These are phyloP conservation scores for Monochamus saltuarius DNA, from an alignment of 1,140 invertebrate genomes.

Conservation along the genomic window DNA sequence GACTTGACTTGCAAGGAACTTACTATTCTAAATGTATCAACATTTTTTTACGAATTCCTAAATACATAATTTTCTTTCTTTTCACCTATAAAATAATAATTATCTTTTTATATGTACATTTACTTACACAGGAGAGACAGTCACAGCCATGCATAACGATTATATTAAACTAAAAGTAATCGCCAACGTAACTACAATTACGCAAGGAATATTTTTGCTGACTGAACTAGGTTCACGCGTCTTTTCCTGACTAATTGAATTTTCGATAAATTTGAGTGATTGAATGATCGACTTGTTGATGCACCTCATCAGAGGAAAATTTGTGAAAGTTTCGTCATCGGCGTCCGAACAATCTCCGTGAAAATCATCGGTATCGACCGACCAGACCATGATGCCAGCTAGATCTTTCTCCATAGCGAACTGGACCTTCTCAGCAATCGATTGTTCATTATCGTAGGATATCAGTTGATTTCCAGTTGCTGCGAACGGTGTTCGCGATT, in stretches of 20 bases:
- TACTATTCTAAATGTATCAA: too few species aligned
- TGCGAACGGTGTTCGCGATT: conserved; percentile 61
- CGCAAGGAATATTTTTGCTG: neutral
- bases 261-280: conserved; percentile 58
- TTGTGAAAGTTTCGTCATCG: conserved; percentile 53
- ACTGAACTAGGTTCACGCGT: neutral
- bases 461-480: conserved; percentile 60
- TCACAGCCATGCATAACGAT: too few species aligned
- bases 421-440: conserved; percentile 65
- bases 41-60: too few species aligned
- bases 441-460: conserved; percentile 64
- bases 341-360: conserved; percentile 61
- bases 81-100: too few species aligned
- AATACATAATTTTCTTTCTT: too few species aligned
- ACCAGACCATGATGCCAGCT: conserved; percentile 83
- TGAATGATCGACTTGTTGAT: conserved; percentile 61
- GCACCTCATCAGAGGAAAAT: conserved; percentile 60
- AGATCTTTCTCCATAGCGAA: conserved; percentile 64
- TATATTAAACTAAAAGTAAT: too few species aligned
- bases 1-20: too few species aligned
- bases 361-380: conserved; percentile 78
- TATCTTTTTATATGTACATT: too few species aligned
- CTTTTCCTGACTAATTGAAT: conserved; percentile 37
- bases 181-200: neutral
- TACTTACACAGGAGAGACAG: too few species aligned